Evolutionary conservation across 2,113 vertebrate genomes (phyloP).

Genomic region (Lepus americanus): DNA sequence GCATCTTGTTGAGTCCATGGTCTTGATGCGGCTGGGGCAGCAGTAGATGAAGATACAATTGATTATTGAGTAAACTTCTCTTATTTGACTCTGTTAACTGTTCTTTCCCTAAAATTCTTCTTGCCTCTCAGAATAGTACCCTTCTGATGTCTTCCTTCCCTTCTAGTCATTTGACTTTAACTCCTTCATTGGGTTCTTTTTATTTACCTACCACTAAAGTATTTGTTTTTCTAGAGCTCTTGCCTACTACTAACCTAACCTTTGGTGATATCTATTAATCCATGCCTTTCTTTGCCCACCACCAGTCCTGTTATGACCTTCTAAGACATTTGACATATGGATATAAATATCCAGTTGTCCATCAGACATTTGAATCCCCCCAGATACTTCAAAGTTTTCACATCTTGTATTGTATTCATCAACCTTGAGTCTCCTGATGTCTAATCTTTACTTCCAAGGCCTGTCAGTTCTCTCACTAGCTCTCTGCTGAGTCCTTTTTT

Average conservation of each 20-base stretch:
- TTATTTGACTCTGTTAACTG: not conserved
- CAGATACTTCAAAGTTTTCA: not conserved
- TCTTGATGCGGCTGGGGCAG: slow-evolving; percentile 20
- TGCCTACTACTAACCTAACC: not conserved
- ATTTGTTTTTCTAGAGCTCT: not conserved
- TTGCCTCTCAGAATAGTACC: not conserved
- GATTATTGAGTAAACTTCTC: slow-evolving; percentile 15
- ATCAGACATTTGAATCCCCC: slow-evolving; percentile 14
- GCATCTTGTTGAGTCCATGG: slow-evolving; percentile 73
- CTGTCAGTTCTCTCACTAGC: not conserved
- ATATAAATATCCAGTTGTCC: not conserved
- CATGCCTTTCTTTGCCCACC: not conserved
- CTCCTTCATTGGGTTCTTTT: not conserved
- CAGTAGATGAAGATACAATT: slow-evolving; percentile 49
- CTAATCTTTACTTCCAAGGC: slow-evolving; percentile 8
- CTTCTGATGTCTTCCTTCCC: not conserved
- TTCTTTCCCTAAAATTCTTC: slow-evolving; percentile 12
- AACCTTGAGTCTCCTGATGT: not conserved
- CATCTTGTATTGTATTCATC: not conserved
- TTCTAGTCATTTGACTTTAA: not conserved
- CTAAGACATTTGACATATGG: not conserved
- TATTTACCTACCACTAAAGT: not conserved
- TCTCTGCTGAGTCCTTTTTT: slow-evolving; percentile 18
- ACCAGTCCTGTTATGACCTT: not conserved
- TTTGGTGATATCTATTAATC: not conserved